Base-by-base conservation (phyloP, 1,140 invertebrate species). In the Danaus melanippus region DNA sequence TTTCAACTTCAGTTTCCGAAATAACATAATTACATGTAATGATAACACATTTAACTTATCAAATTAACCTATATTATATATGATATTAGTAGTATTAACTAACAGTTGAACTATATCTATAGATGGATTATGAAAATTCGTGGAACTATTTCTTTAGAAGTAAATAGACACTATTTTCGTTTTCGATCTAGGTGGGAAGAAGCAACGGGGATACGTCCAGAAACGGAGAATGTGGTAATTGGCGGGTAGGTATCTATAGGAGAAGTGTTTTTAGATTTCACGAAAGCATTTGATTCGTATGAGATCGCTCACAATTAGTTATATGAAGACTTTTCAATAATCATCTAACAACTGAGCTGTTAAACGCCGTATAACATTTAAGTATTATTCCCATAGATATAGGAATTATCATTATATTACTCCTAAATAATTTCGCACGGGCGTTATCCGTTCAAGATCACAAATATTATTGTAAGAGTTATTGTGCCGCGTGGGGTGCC, bases 141-240 rank as follows among this genome's bases (percentile, higher is more conserved):
- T 78, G 74, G 68, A 77, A 69, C 79, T 77, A 74, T 76, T 67
- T 72, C 69, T 76, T 80, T 69, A 82, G 72, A 79, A 79, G 65
- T 71, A 70, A 77, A 81, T 83, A 78, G 66, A 78, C 70, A 71
- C 74, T 84, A 82, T 83, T 86, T 84, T 84, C 79, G 81, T 86
- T 86, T 86, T 83, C 79, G 67, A 84, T 86, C 71, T 86, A 86
- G 83, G 83, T 84, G 64, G 79, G 76, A 78, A 84, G 80, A 81
- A 60, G 63, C 78, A 73, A 78, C 56, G 78, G 75, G 57, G 79
- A 79, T 17, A 39, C 69, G 51, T 58, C 74, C 53, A 74, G 73
- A 69, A 68, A 72, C 48, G 78, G 66, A 69, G 77, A 83, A 63
- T 66, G 67, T 79, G 80, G 83, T 72, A 79, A 77, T 69, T 86